phyloP scores from a whole-genome alignment of 2,113 vertebrate species.

The Bubo bubo region DNA sequence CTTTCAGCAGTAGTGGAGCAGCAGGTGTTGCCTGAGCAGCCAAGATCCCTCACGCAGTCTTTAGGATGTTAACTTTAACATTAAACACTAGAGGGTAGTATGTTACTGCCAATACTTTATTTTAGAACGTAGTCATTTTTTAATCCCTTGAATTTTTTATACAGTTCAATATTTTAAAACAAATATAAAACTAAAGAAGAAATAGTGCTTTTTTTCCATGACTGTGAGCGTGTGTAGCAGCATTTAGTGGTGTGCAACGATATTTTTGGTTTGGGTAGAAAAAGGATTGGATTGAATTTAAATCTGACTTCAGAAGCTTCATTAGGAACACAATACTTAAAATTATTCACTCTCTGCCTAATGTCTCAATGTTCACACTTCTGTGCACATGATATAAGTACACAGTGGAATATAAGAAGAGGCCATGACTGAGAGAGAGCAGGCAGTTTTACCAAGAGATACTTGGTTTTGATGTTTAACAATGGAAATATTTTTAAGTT shows the following conservation, averaged over 20 bases:
- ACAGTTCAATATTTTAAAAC: background rate
- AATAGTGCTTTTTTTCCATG: background rate
- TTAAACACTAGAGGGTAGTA: conserved; percentile 60
- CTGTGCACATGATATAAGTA: background rate
- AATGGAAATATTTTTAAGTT: background rate
- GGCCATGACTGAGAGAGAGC: background rate
- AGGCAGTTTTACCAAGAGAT: background rate
- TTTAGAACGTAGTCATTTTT: background rate
- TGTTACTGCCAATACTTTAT: background rate
- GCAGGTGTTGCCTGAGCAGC: background rate
- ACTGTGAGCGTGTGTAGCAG: fast-evolving
- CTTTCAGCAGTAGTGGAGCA: background rate
- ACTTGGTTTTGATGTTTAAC: background rate
- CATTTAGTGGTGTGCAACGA: background rate
- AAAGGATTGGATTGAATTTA: background rate
- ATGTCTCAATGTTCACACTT: background rate
- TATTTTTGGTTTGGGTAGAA: background rate
- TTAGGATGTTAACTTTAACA: background rate
- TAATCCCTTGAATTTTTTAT: background rate
- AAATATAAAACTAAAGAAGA: background rate
- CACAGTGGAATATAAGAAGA: background rate
- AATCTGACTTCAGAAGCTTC: background rate
- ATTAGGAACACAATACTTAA: background rate
- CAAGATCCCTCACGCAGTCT: background rate
- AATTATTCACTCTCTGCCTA: background rate